A percentile compares a stretch with the other conserved stretches of the same genome.
phyloP scores from a whole-genome alignment of 2,888 invertebrate genomes.

The Achlya flavicornis region DNA sequence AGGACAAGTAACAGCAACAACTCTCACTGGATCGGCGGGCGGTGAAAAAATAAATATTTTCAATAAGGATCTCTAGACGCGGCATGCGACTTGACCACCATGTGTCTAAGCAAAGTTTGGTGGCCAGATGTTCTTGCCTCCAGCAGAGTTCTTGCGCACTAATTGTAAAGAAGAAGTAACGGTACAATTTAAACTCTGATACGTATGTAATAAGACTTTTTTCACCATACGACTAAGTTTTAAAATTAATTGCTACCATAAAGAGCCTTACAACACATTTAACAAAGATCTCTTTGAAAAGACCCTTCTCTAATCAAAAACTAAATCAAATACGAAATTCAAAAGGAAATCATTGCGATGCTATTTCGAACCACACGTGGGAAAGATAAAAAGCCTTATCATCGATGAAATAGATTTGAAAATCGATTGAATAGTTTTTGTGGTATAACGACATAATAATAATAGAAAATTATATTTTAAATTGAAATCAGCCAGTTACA shows the following conservation, averaged over 20 bases:
- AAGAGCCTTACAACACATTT: neutral
- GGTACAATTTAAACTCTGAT: neutral
- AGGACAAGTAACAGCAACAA: too few relatives aligned
- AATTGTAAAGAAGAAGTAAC: slow-evolving; percentile 20
- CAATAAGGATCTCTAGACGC: neutral
- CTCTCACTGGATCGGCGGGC: too few relatives aligned
- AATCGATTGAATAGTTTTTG: neutral
- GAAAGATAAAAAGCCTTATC: neutral
- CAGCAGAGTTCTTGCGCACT: slow-evolving; percentile 41
- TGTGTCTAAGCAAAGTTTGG: slow-evolving; percentile 19
- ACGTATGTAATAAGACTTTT: neutral
- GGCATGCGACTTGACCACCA: slow-evolving; percentile 13
- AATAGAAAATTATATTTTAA: neutral
- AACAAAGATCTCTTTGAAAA: neutral
- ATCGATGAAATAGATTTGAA: neutral
- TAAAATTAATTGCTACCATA: neutral
- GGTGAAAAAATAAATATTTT: too few relatives aligned
- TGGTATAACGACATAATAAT: neutral
- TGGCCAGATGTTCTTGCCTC: slow-evolving; percentile 47
- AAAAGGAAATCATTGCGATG: neutral
- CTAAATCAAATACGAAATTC: neutral
- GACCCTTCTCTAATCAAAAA: slow-evolving; percentile 2
- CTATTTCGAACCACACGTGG: neutral
- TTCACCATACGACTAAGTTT: neutral
- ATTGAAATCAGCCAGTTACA: slow-evolving; percentile 1